These are phyloP conservation scores for Hirtodrosophila cameraria DNA, from an alignment of 2,888 invertebrate genomes.

Conservation along the genomic window DNA sequence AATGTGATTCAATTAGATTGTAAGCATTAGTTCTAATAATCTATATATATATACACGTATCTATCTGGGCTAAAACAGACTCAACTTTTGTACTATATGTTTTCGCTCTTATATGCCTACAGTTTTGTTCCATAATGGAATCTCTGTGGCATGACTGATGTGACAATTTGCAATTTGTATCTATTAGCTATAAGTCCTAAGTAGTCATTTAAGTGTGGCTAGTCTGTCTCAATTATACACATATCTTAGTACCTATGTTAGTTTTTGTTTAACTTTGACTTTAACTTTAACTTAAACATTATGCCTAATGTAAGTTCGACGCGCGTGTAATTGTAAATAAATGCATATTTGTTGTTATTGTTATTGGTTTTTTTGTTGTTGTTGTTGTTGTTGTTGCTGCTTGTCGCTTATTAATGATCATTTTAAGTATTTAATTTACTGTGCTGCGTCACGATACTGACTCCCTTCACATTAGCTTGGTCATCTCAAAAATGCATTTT, in stretches of 20 bases:
- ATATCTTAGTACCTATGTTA: too few species aligned
- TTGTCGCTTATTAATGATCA: constrained; percentile 37
- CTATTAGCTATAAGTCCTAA: constrained; percentile 60
- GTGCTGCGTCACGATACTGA: constrained; percentile 11
- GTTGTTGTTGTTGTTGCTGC: not conserved
- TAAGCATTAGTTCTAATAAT: constrained; percentile 35
- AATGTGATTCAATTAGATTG: constrained; percentile 41
- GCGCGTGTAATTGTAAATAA: constrained; percentile 60
- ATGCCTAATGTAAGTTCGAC: constrained; percentile 51
- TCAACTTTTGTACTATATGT: constrained; percentile 63
- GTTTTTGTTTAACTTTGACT: constrained; percentile 40
- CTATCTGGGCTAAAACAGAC: constrained; percentile 22
- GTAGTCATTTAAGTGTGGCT: constrained; percentile 70
- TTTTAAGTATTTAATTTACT: constrained; percentile 1
- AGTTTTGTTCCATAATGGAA: constrained; percentile 26
- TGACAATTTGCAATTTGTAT: constrained; percentile 60
- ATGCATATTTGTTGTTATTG: constrained; percentile 48
- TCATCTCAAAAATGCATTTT: constrained; percentile 12
- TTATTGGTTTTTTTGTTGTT: constrained; percentile 14
- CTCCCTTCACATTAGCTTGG: constrained; percentile 3
- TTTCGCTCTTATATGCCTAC: constrained; percentile 33
- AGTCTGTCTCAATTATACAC: constrained; percentile 68
- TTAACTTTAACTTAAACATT: constrained; percentile 30
- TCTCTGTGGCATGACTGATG: constrained; percentile 62
- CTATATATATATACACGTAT: constrained; percentile 4